Conservation (phyloP, 1,140 invertebrate species). For the Pseudomyrmex flavicornis region DNA sequence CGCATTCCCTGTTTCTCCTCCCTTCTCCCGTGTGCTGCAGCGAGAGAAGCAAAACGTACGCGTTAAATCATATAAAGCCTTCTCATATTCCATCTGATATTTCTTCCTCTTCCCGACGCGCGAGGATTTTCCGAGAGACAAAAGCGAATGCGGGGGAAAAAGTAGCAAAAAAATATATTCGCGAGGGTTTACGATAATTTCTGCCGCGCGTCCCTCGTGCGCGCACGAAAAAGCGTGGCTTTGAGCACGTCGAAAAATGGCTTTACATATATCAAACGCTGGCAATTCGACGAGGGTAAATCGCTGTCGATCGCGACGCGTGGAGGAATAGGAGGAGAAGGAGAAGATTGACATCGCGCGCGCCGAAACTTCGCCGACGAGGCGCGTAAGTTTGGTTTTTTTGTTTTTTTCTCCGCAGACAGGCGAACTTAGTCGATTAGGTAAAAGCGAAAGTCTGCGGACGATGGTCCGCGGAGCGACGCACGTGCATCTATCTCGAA, state of each 20-base stretch:
- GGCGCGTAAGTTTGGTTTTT: slow-evolving; percentile 48
- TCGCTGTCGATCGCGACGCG: background rate
- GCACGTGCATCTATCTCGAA: slow-evolving; percentile 40
- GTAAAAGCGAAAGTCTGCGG: slow-evolving; percentile 4
- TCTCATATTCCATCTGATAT: slow-evolving; percentile 41
- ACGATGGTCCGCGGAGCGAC: background rate
- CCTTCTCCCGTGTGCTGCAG: background rate
- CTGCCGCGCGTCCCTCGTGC: slow-evolving; percentile 43
- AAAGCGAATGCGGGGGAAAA: background rate
- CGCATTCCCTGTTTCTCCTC: background rate
- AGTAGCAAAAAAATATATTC: slow-evolving; percentile 14
- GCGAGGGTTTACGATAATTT: slow-evolving; percentile 65
- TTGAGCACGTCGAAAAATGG: slow-evolving; percentile 58
- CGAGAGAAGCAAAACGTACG: slow-evolving; percentile 42
- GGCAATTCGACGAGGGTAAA: slow-evolving; percentile 64
- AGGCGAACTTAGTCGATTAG: slow-evolving; percentile 62
- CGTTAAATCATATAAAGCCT: slow-evolving; percentile 55
- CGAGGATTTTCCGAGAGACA: slow-evolving; percentile 4
- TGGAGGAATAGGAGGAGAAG: background rate
- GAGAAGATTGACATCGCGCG: background rate
- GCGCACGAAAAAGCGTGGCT: slow-evolving; percentile 11
- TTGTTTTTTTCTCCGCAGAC: background rate
- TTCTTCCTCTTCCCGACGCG: slow-evolving; percentile 13
- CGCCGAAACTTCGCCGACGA: background rate
- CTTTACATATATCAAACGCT: slow-evolving; percentile 70